Percentiles rank a stretch among this genome's conserved stretches.
Evolutionary conservation across 2,113 vertebrate species (phyloP).

Genomic region (Pseudonaja textilis): DNA sequence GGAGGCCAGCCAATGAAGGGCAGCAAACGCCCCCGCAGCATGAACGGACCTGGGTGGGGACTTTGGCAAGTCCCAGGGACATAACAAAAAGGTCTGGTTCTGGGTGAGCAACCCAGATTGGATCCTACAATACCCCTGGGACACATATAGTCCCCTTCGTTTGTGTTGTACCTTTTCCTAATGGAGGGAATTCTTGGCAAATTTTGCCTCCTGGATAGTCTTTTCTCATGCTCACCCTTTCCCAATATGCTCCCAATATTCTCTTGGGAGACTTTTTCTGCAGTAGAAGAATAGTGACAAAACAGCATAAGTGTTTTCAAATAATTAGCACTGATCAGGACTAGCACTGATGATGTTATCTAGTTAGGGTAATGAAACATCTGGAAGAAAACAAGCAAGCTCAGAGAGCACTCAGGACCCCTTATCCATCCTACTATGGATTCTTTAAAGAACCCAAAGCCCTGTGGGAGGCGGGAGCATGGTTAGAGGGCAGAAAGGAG

Average conservation of each 20-base stretch:
- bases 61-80: too few relatives aligned
- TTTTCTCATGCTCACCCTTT: neutral
- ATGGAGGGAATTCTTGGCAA: neutral
- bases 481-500: neutral
- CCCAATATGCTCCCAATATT: neutral
- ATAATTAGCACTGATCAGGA: neutral
- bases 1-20: too few relatives aligned
- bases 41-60: too few relatives aligned
- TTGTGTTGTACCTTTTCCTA: neutral
- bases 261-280: neutral
- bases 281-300: neutral
- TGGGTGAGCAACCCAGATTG: neutral
- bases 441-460: neutral
- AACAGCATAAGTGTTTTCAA: neutral
- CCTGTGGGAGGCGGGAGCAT: neutral
- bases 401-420: too few relatives aligned
- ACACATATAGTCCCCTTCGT: neutral
- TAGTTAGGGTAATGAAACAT: too few relatives aligned
- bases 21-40: too few relatives aligned
- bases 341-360: too few relatives aligned
- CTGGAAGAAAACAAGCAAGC: too few relatives aligned
- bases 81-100: neutral
- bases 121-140: neutral
- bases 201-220: neutral
- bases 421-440: neutral